Conservation (phyloP, 2,113 vertebrate species). For the Phylloscopus trochiloides region DNA sequence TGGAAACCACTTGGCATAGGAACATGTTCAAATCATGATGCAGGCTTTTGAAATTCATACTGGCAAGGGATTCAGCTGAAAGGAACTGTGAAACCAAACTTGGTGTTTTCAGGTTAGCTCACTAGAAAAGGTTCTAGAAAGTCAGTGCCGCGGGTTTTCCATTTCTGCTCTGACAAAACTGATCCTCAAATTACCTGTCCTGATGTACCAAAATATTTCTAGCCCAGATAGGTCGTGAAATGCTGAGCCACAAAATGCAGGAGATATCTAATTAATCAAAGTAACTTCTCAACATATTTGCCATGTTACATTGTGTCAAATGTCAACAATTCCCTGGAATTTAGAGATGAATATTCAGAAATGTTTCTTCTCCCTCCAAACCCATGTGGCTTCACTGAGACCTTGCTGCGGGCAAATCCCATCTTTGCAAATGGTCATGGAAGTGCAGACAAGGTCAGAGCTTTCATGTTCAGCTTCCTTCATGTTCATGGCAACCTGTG, state of each 20-base stretch:
- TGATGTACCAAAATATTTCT: background rate
- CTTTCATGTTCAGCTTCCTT: background rate
- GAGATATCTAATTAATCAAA: background rate
- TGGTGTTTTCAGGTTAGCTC: background rate
- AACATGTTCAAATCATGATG: background rate
- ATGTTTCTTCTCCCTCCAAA: background rate
- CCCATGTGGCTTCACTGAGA: background rate
- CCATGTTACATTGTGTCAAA: background rate
- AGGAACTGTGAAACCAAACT: background rate
- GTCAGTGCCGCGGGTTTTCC: background rate
- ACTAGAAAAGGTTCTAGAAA: background rate
- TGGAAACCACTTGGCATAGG: constrained; percentile 49
- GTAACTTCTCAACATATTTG: background rate
- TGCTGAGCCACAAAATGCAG: background rate
- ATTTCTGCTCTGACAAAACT: background rate
- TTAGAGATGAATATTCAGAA: background rate
- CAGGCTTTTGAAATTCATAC: constrained; percentile 24
- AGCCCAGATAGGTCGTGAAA: background rate
- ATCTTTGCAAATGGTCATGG: background rate
- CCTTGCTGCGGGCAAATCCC: background rate
- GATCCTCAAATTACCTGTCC: background rate
- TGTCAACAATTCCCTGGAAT: background rate
- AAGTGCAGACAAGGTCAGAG: background rate
- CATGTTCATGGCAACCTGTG: background rate
- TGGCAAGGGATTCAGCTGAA: background rate